Evolutionary conservation across 2,113 vertebrate genomes (phyloP).

Genomic region (Oncorhynchus keta): DNA sequence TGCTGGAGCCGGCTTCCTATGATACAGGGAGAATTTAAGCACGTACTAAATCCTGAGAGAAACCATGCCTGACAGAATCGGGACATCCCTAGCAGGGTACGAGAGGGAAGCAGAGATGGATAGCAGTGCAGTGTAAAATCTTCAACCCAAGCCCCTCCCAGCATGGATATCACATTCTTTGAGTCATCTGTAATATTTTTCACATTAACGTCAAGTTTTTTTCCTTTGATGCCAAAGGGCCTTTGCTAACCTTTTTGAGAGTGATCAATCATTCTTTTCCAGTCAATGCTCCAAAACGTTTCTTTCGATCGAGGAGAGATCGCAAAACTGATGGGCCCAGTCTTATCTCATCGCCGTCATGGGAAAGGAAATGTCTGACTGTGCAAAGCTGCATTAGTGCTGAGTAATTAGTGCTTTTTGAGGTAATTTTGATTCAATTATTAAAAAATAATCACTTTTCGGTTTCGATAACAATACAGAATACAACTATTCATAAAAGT

Average conservation of each 20-base stretch:
- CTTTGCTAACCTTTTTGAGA: background rate
- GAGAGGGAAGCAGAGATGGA: background rate
- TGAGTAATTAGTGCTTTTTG: too few relatives aligned
- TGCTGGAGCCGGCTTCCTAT: background rate
- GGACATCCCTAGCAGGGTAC: slow-evolving; percentile 16
- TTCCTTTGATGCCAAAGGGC: background rate
- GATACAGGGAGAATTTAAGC: slow-evolving; percentile 19
- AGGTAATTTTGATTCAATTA: too few relatives aligned
- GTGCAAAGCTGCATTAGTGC: too few relatives aligned
- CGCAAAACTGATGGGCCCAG: too few relatives aligned
- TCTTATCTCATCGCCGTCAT: too few relatives aligned
- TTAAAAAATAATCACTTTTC: too few relatives aligned
- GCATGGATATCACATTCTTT: slow-evolving; percentile 2
- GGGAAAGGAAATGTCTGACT: too few relatives aligned
- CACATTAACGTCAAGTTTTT: background rate
- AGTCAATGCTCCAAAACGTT: background rate
- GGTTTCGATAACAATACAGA: too few relatives aligned
- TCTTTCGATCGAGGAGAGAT: too few relatives aligned
- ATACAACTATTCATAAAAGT: too few relatives aligned
- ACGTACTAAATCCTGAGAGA: slow-evolving; percentile 16
- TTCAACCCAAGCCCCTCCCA: background rate
- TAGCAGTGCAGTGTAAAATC: background rate
- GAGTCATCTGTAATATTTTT: slow-evolving; percentile 2
- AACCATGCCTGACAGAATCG: slow-evolving; percentile 39
- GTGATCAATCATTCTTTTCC: background rate